These are phyloP conservation scores for Macaria notata DNA, from an alignment of 2,888 invertebrate species.

Conservation along the genomic window DNA sequence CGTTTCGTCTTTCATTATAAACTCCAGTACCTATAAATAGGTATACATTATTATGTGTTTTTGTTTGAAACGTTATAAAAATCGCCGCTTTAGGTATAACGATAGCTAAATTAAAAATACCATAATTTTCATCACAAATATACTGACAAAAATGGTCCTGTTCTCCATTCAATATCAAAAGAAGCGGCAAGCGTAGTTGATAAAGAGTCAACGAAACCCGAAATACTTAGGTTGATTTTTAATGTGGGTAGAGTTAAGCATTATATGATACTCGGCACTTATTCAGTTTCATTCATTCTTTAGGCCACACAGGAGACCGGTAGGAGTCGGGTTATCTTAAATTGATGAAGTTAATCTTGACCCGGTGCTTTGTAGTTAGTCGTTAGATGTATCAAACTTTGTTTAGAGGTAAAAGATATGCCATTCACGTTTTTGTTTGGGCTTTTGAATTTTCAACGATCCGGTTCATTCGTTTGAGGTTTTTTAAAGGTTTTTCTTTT, in stretches of 20 bases:
- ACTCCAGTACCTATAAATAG: too few relatives aligned
- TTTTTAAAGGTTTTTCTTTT: too few relatives aligned
- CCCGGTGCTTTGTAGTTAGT: slow-evolving; percentile 66
- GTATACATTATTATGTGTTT: too few relatives aligned
- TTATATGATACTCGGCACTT: slow-evolving; percentile 27
- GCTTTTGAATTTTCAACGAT: not conserved
- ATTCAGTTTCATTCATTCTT: slow-evolving; percentile 44
- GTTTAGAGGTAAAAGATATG: slow-evolving; percentile 49
- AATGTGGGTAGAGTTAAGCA: not conserved
- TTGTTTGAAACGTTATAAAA: too few relatives aligned
- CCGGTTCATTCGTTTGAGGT: not conserved
- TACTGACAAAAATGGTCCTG: too few relatives aligned
- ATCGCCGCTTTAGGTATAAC: too few relatives aligned
- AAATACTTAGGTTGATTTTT: not conserved
- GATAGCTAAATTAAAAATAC: too few relatives aligned
- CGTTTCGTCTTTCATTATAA: too few relatives aligned
- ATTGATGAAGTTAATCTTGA: slow-evolving; percentile 72
- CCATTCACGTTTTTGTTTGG: slow-evolving; percentile 13
- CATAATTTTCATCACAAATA: too few relatives aligned
- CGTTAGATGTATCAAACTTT: slow-evolving; percentile 53
- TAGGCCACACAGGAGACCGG: slow-evolving; percentile 65
- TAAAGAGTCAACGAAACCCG: not conserved
- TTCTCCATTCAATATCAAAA: too few relatives aligned
- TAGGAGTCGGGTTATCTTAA: slow-evolving; percentile 64
- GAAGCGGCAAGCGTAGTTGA: not conserved